Base-by-base conservation (phyloP, 2,797 vertebrate species). In the Pseudochaenichthys georgianus region DNA sequence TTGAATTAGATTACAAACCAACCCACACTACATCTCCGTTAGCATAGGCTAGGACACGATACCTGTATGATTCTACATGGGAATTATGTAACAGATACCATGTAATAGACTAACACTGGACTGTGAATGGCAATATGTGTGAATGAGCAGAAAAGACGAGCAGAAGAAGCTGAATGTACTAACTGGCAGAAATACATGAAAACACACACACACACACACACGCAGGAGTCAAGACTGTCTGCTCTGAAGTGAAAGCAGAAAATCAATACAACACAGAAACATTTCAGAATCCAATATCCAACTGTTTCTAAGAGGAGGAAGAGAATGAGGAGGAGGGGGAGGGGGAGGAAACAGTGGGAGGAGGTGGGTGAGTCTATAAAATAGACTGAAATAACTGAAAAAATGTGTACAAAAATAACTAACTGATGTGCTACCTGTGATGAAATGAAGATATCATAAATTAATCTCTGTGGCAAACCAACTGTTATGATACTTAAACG, bases 181-280 rank as follows among this genome's bases (percentile, higher is more conserved):
- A 15, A 21, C 48, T 34, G 52, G 8, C 16, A 57, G 45, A 63
- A 54, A 59, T 5, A 66, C 67, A 77, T 42, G 1, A n/a, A 66
- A 17, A n/a, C n/a, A 58, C 28, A 28, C 28, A 38, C 34, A 38
- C 34, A 47, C 16, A 48, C 21, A 38, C 34, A 47, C 16, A 48
- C 21, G 31, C 41, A 17, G 52, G 53, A 66, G 61, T 51, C 9
- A 7, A 85, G 45, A 73, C 78, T 13, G 15, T 58, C 64, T 21
- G 67, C 72, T 82, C 78, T 87, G 81, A 87, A 85, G 74, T 67
- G 69, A 78, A 82, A 87, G 79, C 77, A 86, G 54, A 85, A 38
- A 90, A 91, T 91, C 89, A 78, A 90, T 92, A 87, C 31, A 50
- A 85, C 87, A 84, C 81, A 86, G 87, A 86, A 90, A 88, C 80